phyloP scores from a whole-genome alignment of 2,888 invertebrate species.

The Alitta virens region DNA sequence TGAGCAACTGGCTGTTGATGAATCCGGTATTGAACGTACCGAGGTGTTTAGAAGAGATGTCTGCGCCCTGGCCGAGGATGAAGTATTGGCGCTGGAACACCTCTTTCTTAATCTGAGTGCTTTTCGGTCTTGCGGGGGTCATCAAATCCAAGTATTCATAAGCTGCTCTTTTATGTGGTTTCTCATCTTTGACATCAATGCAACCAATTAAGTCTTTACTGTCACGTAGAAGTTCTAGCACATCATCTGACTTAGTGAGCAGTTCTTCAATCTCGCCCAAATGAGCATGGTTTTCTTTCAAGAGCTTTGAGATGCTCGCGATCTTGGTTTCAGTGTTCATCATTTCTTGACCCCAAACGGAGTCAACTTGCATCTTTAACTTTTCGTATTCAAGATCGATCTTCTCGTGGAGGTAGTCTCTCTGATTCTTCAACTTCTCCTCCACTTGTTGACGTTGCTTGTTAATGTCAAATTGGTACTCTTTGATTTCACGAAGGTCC shows the following conservation, averaged over 20 bases:
- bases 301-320: background rate
- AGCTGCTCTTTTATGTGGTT: too few relatives aligned
- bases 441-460: background rate
- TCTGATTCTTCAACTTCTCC: background rate
- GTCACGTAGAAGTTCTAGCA: background rate
- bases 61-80: background rate
- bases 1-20: background rate
- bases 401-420: background rate
- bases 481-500: background rate
- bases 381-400: background rate
- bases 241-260: background rate
- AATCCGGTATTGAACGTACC: constrained; percentile 1
- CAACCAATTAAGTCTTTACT: background rate
- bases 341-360: background rate
- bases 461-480: background rate
- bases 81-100: background rate
- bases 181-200: background rate
- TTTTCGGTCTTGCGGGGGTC: too few relatives aligned
- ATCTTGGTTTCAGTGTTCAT: background rate
- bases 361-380: background rate
- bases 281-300: background rate
- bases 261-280: background rate
- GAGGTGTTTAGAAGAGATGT: background rate
- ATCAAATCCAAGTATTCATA: too few relatives aligned
- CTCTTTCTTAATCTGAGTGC: background rate